Percentiles rank a stretch among this genome's conserved stretches.
phyloP scores from a whole-genome alignment of 2,113 vertebrate species.

The Tiliqua scincoides region DNA sequence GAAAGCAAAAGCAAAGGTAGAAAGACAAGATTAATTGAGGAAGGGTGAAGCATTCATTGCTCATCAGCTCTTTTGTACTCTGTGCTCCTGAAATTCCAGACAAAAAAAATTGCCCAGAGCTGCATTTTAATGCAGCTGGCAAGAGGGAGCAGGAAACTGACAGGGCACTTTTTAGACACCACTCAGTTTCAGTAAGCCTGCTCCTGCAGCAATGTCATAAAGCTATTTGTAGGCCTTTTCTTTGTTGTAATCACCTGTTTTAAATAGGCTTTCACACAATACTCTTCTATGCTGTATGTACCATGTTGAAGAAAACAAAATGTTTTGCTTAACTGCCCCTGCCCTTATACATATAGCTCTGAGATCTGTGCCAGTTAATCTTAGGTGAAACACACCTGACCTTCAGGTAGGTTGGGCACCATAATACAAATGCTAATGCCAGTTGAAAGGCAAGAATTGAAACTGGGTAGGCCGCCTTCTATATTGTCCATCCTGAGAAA shows the following conservation, averaged over 20 bases:
- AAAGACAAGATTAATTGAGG: slow-evolving; percentile 98
- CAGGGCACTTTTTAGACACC: slow-evolving; percentile 78
- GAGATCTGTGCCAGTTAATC: slow-evolving; percentile 48
- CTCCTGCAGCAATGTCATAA: slow-evolving; percentile 49
- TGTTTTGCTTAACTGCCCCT: slow-evolving; percentile 37
- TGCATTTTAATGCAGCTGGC: slow-evolving; percentile 78
- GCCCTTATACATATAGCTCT: slow-evolving; percentile 47
- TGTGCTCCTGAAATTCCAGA: slow-evolving; percentile 80
- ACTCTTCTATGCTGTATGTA: slow-evolving; percentile 46
- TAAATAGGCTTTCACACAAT: slow-evolving; percentile 44
- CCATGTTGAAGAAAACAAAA: not conserved
- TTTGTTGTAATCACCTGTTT: slow-evolving; percentile 41
- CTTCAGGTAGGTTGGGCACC: slow-evolving; percentile 33
- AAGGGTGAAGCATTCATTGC: slow-evolving; percentile 92
- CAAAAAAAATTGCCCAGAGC: slow-evolving; percentile 71
- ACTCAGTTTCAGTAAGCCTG: slow-evolving; percentile 65
- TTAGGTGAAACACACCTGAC: slow-evolving; percentile 34
- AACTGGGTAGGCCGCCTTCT: slow-evolving; percentile 26
- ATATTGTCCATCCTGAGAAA: not conserved
- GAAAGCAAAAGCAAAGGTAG: slow-evolving; percentile 92
- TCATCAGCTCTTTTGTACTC: slow-evolving; percentile 90
- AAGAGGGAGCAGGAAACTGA: slow-evolving; percentile 73
- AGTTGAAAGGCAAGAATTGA: slow-evolving; percentile 40
- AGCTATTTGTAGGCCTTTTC: slow-evolving; percentile 36
- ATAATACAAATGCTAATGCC: slow-evolving; percentile 28